Percentiles rank a stretch among this genome's conserved stretches.
These are phyloP conservation scores for Argyrosomus japonicus DNA, from an alignment of 2,113 vertebrate genomes.

Conservation along the genomic window DNA sequence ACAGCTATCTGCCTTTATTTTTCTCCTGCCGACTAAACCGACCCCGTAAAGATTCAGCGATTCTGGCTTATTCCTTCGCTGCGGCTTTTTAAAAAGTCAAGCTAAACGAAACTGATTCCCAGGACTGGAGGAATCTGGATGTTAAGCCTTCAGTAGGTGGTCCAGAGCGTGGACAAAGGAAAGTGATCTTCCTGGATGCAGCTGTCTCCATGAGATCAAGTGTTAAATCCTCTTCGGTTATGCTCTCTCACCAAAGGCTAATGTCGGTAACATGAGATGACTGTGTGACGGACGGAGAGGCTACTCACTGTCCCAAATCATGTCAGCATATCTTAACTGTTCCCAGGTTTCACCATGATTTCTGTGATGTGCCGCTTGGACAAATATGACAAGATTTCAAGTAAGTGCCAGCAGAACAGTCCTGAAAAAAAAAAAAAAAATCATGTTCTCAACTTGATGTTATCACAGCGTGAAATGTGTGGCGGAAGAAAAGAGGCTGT, in stretches of 20 bases:
- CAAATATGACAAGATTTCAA: slow-evolving; percentile 22
- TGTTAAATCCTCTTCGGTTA: slow-evolving; percentile 58
- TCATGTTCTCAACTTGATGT: slow-evolving; percentile 15
- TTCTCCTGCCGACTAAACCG: neutral
- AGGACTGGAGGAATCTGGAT: slow-evolving; percentile 35
- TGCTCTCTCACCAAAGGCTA: slow-evolving; percentile 50
- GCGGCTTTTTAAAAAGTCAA: slow-evolving; percentile 32
- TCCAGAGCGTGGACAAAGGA: slow-evolving; percentile 24
- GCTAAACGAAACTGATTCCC: slow-evolving; percentile 57
- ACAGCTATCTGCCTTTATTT: neutral
- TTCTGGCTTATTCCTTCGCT: slow-evolving; percentile 41
- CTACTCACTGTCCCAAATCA: slow-evolving; percentile 7
- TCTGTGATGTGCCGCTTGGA: neutral
- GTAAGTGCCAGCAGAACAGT: neutral
- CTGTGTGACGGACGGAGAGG: slow-evolving; percentile 30
- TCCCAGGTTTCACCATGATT: neutral
- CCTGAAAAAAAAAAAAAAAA: neutral
- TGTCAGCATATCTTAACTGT: slow-evolving; percentile 15
- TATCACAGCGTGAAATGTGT: slow-evolving; percentile 43
- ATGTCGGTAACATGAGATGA: slow-evolving; percentile 45
- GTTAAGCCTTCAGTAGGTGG: slow-evolving; percentile 58
- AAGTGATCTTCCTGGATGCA: slow-evolving; percentile 48
- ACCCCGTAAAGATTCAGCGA: slow-evolving; percentile 15
- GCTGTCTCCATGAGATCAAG: slow-evolving; percentile 60
- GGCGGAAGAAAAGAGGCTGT: slow-evolving; percentile 32